These are phyloP conservation scores for Lepidotrigona ventralis DNA, from an alignment of 1,140 invertebrate genomes.

Conservation along the genomic window DNA sequence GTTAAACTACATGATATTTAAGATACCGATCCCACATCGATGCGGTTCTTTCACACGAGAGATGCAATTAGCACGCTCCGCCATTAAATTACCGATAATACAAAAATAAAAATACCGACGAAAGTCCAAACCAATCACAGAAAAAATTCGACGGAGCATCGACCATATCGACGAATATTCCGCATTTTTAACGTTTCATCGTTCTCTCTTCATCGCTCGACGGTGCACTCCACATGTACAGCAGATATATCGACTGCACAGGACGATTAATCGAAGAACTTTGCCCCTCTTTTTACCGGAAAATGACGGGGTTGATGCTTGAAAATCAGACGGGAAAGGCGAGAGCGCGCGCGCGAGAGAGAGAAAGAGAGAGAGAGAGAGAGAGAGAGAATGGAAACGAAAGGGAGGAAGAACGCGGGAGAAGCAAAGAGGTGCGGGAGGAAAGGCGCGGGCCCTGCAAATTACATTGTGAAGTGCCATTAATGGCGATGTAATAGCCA, in stretches of 20 bases:
- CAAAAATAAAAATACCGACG: no score
- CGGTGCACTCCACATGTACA: not conserved
- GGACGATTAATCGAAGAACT: slow-evolving; percentile 5
- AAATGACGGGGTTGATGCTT: slow-evolving; percentile 13
- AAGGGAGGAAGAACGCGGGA: not conserved
- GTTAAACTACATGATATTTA: no score
- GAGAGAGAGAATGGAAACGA: not conserved
- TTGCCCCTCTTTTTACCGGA: not conserved
- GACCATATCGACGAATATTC: not conserved
- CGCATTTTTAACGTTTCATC: not conserved
- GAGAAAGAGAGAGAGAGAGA: not conserved
- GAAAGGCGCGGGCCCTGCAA: slow-evolving; percentile 52
- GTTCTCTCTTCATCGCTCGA: not conserved
- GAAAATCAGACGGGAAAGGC: slow-evolving; percentile 2
- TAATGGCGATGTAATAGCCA: slow-evolving; percentile 70
- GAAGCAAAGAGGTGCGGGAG: slow-evolving; percentile 21
- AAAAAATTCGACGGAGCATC: not conserved
- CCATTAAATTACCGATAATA: no score
- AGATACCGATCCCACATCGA: no score
- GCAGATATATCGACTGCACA: not conserved
- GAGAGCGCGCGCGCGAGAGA: not conserved
- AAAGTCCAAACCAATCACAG: not conserved
- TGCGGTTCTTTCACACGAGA: no score
- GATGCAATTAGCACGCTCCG: no score
- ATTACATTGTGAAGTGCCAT: slow-evolving; percentile 71